Evolutionary conservation across 2,113 vertebrate species (phyloP).

Genomic region (Pantherophis guttatus): DNA sequence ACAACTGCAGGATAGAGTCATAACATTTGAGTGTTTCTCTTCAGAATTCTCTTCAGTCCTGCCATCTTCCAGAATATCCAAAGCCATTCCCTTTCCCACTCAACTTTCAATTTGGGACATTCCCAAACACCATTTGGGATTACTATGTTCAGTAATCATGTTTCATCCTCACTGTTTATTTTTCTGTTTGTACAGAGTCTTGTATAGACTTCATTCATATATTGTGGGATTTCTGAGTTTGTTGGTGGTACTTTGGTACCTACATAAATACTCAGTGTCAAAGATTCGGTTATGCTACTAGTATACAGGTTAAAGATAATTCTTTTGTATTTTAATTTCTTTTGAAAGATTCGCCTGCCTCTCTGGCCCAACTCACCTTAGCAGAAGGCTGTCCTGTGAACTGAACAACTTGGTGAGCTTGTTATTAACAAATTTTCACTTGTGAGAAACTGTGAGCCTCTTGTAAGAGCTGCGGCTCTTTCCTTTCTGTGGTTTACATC

Average conservation of each 20-base stretch:
- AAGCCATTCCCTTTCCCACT: neutral
- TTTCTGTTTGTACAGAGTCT: neutral
- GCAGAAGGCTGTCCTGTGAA: neutral
- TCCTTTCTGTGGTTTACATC: neutral
- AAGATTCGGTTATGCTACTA: neutral
- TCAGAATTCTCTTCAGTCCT: neutral
- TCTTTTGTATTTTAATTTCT: neutral
- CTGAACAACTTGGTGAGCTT: neutral
- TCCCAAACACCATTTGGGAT: neutral
- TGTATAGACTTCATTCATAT: neutral
- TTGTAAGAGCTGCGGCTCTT: neutral
- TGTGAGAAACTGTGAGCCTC: neutral
- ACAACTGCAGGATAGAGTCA: neutral
- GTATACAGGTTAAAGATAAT: neutral
- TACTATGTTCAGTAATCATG: neutral
- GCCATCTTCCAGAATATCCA: neutral
- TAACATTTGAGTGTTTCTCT: neutral
- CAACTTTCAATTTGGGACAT: neutral
- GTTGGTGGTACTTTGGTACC: neutral
- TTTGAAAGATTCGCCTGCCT: neutral
- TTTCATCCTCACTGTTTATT: neutral
- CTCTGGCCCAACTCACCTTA: neutral
- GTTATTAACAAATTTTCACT: slow-evolving; percentile 10
- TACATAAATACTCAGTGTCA: neutral
- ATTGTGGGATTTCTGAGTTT: neutral